A percentile compares a stretch with the other conserved stretches of the same genome.
Conservation (phyloP, 2,888 invertebrate genomes). For the Acleris sparsana region DNA sequence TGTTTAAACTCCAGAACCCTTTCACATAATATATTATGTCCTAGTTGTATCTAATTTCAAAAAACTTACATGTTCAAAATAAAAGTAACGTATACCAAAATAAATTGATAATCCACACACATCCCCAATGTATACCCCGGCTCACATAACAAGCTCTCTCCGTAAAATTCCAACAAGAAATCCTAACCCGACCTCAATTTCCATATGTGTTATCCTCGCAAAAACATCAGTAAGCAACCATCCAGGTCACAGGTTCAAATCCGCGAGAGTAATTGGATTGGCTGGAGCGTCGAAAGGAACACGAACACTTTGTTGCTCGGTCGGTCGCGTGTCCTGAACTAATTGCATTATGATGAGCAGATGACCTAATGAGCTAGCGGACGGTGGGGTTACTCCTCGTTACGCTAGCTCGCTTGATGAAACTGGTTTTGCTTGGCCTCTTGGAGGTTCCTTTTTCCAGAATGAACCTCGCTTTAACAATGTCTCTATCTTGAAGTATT, state of each 20-base stretch:
- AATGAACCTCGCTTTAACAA: too few species aligned
- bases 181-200: slow-evolving; percentile 25
- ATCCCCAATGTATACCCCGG: background rate
- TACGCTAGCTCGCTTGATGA: too few species aligned
- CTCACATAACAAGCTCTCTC: slow-evolving; percentile 26
- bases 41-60: too few species aligned
- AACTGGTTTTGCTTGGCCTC: too few species aligned
- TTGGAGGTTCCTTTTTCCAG: too few species aligned
- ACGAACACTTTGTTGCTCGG: slow-evolving; percentile 64
- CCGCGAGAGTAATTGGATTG: slow-evolving; percentile 75
- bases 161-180: slow-evolving; percentile 6
- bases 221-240: slow-evolving; percentile 39
- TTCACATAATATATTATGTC: too few species aligned
- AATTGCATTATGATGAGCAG: slow-evolving; percentile 67
- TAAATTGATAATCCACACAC: too few species aligned
- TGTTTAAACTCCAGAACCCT: too few species aligned
- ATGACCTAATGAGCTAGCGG: slow-evolving; percentile 46
- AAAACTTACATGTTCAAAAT: too few species aligned
- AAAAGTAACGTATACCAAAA: too few species aligned
- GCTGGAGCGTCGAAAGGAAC: slow-evolving; percentile 58
- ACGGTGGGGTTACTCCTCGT: background rate
- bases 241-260: slow-evolving; percentile 68
- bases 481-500: too few species aligned
- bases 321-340: slow-evolving; percentile 63
- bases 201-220: slow-evolving; percentile 23